Conservation (phyloP, 2,113 vertebrate species). For the Catharus minimus region DNA sequence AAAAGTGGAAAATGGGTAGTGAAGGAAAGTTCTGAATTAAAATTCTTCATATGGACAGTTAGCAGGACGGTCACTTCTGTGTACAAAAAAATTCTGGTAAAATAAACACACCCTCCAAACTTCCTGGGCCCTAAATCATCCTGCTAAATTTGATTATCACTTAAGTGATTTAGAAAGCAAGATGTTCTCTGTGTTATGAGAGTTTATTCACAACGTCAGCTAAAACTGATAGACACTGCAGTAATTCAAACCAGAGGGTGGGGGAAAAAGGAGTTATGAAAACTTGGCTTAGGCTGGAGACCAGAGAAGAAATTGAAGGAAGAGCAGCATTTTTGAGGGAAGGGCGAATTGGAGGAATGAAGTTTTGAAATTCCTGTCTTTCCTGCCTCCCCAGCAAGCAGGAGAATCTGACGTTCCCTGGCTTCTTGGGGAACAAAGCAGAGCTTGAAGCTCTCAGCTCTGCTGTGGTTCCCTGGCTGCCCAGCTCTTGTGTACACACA, state of each 20-base stretch:
- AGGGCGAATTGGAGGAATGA: conserved; percentile 56
- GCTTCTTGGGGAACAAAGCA: not conserved
- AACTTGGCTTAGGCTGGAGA: conserved; percentile 55
- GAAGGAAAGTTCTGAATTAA: not conserved
- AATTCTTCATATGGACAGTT: not conserved
- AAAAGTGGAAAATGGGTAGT: not conserved
- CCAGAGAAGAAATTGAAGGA: conserved; percentile 55
- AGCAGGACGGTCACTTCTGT: not conserved
- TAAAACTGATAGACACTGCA: conserved; percentile 53
- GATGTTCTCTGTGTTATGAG: not conserved
- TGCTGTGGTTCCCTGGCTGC: not conserved
- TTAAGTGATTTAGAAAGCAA: conserved; percentile 49
- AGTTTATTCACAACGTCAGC: conserved; percentile 38
- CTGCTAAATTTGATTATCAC: conserved; percentile 26
- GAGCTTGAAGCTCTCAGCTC: conserved; percentile 1
- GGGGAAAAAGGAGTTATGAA: conserved; percentile 34
- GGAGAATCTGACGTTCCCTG: not conserved
- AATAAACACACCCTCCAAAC: conserved; percentile 21
- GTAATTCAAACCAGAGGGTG: conserved; percentile 62
- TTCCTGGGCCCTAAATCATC: conserved; percentile 38
- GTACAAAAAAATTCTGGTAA: not conserved
- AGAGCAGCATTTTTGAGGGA: conserved; percentile 69
- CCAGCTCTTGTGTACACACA: not conserved
- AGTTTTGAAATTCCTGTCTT: conserved; percentile 67
- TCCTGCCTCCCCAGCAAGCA: conserved; percentile 43